Evolutionary conservation across 2,797 vertebrate species (phyloP), one percentile per base, ranked within the genome.

Genomic region (Astyanax mexicanus): DNA sequence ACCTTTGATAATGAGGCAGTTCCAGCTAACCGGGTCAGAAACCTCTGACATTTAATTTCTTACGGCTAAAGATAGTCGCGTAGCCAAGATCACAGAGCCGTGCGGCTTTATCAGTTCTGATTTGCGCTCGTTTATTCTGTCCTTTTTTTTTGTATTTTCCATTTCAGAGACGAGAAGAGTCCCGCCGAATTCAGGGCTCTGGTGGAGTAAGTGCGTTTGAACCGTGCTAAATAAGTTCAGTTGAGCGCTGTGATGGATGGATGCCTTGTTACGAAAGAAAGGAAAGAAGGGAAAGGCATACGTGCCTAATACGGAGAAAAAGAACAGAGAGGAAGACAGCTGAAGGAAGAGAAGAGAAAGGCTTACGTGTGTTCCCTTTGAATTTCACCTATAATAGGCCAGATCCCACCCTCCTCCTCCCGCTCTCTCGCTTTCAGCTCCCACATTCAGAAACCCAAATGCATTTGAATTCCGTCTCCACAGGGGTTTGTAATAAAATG

Each of bases 381-480:
- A 91, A 90, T 90, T 86, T 66, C 78, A 80, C 86, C 88, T 89
- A 85, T 88, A 89, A 88, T 86, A 88, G 83, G 88, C 64, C 69
- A 74, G 68, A 84, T 77, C 60, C 72, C 83, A 77, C 77, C 78
- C 73, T 32, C 29, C 45, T 27, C 44, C 54, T 45, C 55, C 23
- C 27, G 9, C 58, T 35, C 64, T 82, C 81, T 35, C 64, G 82
- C 81, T 78, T 84, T 81, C 72, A 77, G 79, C 77, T 84, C 83
- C 85, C 79, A 83, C 74, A 74, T 84, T 88, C 88, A 80, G 78
- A 84, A 75, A 15, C 77, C 58, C 80, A 86, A 82, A 62, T 78
- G 80, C 78, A 49, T 88, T 83, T 87, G 80, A 90, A 89, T 88
- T 81, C 76, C 75, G 75, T 81, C 86, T 90, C 89, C 87, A 70